Evolutionary conservation across 2,797 vertebrate species (phyloP), one percentile per base, ranked within the genome.

Genomic region (Pantherophis alleghaniensis): DNA sequence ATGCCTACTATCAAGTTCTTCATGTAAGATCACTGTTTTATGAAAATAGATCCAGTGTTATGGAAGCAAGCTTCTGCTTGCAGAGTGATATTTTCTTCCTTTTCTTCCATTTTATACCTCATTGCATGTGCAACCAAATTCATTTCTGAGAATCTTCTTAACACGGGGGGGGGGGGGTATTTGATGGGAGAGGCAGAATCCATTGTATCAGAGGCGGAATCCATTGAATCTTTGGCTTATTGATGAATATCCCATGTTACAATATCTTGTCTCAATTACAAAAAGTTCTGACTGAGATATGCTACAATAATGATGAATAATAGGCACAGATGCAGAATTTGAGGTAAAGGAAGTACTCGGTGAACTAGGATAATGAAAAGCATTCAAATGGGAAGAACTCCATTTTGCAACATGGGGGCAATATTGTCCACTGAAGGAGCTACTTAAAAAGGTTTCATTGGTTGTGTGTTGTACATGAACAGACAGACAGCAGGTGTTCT

Each of bases 1-100:
- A 96, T 0, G 99, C 98, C 87, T 99, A 99, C 97, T 96, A 96
- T 96, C 99, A 99, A 96, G 98, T 98, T 89, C 97, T 99, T 42
- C 96, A 98, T 61, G 99, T 99, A 97, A 97, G 98, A 97, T 63
- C 16, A 42, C 2, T 91, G 28, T 42, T 93, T 18, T 88, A 47
- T 83, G 74, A 11, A 83, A 83, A 83, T 83, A 47, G 74, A 83
- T 83, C 42, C 37, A 79, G 10, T 47, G 37, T 22, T 83, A 24
- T 1, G 10, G 74, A 83, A 83, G 37, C 20, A 83, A 83, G 37
- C 74, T 83, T 83, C 20, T 83, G 37, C 74, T 47, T 83, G 74
- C 37, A 42, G 9, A 47, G 42, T 24, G 20, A 24, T 83, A 42
- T 79, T 79, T 79, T 42, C 69, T 7, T 79, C 32, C 18, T 37